These are phyloP conservation scores for Candidula unifasciata DNA, from an alignment of 2,888 invertebrate genomes.

Conservation along the genomic window DNA sequence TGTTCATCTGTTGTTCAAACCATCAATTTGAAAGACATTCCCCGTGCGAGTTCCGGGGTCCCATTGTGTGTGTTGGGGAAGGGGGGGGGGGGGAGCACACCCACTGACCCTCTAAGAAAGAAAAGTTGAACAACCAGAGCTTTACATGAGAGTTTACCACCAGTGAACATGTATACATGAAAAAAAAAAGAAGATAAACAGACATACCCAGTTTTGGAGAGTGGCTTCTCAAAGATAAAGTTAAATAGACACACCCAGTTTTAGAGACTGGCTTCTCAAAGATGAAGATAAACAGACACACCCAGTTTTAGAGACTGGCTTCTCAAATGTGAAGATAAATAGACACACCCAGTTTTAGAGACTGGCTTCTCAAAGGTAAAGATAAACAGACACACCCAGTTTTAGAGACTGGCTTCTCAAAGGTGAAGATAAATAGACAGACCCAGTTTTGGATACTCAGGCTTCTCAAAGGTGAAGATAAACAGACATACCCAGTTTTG, in stretches of 20 bases:
- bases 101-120: too few relatives aligned
- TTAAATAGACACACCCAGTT: background rate
- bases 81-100: too few relatives aligned
- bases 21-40: too few relatives aligned
- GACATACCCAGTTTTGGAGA: background rate
- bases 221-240: too few relatives aligned
- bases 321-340: background rate
- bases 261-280: too few relatives aligned
- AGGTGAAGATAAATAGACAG: slow-evolving; percentile 76
- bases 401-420: slow-evolving; percentile 78
- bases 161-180: too few relatives aligned
- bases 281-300: background rate
- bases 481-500: slow-evolving; percentile 70
- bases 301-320: background rate
- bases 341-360: background rate
- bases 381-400: slow-evolving; percentile 65
- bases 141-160: too few relatives aligned
- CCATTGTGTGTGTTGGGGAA: too few relatives aligned
- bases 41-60: too few relatives aligned
- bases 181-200: too few relatives aligned
- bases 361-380: background rate
- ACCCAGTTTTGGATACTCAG: slow-evolving; percentile 75
- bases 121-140: too few relatives aligned
- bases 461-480: slow-evolving; percentile 79
- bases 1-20: too few relatives aligned